Evolutionary conservation across 2,797 vertebrate genomes (phyloP), one percentile per base, ranked within the genome.

Genomic region (Poecilia gillii): DNA sequence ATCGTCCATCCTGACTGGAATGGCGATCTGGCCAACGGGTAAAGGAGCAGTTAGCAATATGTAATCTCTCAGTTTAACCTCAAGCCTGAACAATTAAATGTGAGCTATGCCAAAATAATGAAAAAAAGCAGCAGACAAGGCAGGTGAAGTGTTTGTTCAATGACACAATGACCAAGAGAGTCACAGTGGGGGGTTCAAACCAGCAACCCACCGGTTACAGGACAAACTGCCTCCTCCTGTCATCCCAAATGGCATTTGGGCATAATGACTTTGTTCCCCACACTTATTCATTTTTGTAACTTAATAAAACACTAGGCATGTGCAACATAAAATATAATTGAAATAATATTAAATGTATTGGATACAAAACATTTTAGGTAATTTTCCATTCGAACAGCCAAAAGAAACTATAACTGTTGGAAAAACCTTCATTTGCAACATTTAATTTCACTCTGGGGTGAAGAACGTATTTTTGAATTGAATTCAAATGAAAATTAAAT

Each of bases 1-100:
- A 3, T 23, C 3, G 49, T 95, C 71, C 94, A 95, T 76, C 94
- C 93, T 36, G 20, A 7, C 5, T 95, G 94, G 94, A 94, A 23
- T 49, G 87, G 64, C 70, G 79, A 95, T 0, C 89, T 94, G 43
- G 85, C 1, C 82, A 85, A 86, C 0, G 94, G 95, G 93, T 95
- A 89, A 86, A 75, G 25, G 36, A 0, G 33, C 4, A 75, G 0
- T 7, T 78, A 72, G 5, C 49, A 51, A 59, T 7, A 12, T 39
- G 11, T 16, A 5, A n/a, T 83, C 1, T 20, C n/a, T 78, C 18
- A 23, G 55, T 79, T 51, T 47, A 68, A 16, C 6, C 8, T 16
- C 6, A 33, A 41, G 64, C 72, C 72, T 20, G 14, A 6, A 71
- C 1, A n/a, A 14, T 45, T 43, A 71, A 41, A 41, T 41, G 33